Conservation (phyloP, 2,113 vertebrate genomes). For the Trochalopteron elliotii region DNA sequence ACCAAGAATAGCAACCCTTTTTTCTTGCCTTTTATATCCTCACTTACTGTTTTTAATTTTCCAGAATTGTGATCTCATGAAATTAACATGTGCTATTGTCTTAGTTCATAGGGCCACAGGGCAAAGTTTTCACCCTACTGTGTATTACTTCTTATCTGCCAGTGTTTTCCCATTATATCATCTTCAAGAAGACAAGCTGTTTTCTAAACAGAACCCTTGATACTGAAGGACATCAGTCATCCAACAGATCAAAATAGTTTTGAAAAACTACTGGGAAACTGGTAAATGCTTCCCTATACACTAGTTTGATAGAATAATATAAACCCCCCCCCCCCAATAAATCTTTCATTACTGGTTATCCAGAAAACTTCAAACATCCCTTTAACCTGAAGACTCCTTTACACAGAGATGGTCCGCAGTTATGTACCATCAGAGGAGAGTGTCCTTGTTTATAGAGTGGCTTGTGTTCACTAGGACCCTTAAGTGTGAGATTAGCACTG, state of each 20-base stretch:
- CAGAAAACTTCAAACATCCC: not conserved
- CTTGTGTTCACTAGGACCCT: not conserved
- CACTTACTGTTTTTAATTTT: not conserved
- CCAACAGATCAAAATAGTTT: not conserved
- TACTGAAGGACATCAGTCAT: not conserved
- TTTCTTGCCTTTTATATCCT: not conserved
- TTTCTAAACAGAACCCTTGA: not conserved
- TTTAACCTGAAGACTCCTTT: not conserved
- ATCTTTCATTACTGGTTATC: not conserved
- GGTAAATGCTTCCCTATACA: not conserved
- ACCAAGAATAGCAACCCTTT: not conserved
- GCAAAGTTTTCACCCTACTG: not conserved
- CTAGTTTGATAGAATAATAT: not conserved
- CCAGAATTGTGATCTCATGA: not conserved
- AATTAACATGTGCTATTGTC: not conserved
- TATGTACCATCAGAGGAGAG: not conserved
- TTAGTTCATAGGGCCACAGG: not conserved
- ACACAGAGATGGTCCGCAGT: not conserved
- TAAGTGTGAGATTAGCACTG: not conserved
- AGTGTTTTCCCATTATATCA: not conserved
- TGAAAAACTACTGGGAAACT: not conserved
- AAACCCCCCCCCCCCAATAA: rapidly evolving
- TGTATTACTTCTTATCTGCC: not conserved
- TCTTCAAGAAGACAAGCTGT: not conserved
- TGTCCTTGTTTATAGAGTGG: not conserved